A percentile compares a stretch with the other conserved stretches of the same genome.
These are phyloP conservation scores for Zosterops lateralis DNA, from an alignment of 2,113 vertebrate genomes.

Conservation along the genomic window DNA sequence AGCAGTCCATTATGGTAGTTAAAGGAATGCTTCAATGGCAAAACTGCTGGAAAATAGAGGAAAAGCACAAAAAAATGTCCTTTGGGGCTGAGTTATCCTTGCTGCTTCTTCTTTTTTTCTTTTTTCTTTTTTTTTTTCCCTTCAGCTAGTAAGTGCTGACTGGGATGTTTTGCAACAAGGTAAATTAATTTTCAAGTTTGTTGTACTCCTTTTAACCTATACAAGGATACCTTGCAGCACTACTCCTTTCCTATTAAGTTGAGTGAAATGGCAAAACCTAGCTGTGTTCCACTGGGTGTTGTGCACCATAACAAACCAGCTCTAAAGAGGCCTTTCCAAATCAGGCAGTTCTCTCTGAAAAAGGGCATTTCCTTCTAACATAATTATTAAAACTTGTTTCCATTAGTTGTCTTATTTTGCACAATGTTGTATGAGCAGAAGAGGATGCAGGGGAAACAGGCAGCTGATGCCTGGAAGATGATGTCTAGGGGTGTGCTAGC, in stretches of 20 bases:
- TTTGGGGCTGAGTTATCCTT: background rate
- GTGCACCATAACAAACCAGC: background rate
- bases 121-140: background rate
- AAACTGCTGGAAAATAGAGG: conserved; percentile 28
- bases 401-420: background rate
- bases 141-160: background rate
- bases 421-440: background rate
- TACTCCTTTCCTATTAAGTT: background rate
- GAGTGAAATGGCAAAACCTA: background rate
- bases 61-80: conserved; percentile 21
- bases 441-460: rapidly evolving
- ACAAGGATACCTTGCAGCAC: background rate
- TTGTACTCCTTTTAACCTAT: background rate
- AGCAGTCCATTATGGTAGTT: conserved; percentile 1
- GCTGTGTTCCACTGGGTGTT: rapidly evolving
- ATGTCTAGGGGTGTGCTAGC: too few relatives aligned
- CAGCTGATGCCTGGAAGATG: background rate
- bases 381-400: background rate
- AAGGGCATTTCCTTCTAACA: background rate
- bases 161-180: background rate
- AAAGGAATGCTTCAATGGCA: conserved; percentile 19
- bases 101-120: background rate
- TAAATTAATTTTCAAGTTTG: background rate
- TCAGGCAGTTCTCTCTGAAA: background rate
- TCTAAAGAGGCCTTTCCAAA: background rate